Percentiles rank a stretch among this genome's conserved stretches.
Conservation (phyloP, 2,797 vertebrate species). For the Salarias fasciatus region DNA sequence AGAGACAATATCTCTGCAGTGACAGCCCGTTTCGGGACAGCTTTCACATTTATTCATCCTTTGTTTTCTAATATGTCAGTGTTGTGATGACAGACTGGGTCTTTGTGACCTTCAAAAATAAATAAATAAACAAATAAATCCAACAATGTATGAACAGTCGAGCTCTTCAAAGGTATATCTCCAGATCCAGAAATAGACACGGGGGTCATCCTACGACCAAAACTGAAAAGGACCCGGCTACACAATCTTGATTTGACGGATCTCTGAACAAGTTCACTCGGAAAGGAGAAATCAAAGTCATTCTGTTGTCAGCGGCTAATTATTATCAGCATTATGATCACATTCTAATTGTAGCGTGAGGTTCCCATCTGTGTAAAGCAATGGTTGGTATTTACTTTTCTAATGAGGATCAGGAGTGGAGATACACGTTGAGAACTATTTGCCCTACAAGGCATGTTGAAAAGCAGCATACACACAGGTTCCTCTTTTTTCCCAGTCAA, state of each 20-base stretch:
- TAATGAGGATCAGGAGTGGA: not conserved
- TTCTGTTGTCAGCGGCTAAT: slow-evolving; percentile 4
- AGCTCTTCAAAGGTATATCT: slow-evolving; percentile 23
- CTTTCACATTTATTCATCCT: slow-evolving; percentile 26
- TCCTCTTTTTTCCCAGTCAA: too few relatives aligned
- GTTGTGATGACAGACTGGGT: slow-evolving; percentile 22
- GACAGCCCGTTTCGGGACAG: slow-evolving; percentile 33
- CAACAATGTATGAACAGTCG: not conserved
- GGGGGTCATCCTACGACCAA: not conserved
- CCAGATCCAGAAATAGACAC: slow-evolving; percentile 40
- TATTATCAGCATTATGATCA: not conserved
- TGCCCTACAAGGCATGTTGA: not conserved
- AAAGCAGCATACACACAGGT: not conserved
- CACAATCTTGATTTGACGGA: not conserved
- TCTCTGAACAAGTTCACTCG: slow-evolving; percentile 1
- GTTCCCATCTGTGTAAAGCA: not conserved
- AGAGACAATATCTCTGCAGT: slow-evolving; percentile 23
- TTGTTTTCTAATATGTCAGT: slow-evolving; percentile 34
- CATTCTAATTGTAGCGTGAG: not conserved
- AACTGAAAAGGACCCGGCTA: slow-evolving; percentile 20
- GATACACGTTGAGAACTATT: not conserved
- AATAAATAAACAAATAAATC: slow-evolving; percentile 6
- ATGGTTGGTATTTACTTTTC: not conserved
- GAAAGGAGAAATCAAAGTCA: not conserved
- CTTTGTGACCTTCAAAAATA: slow-evolving; percentile 39